These are phyloP conservation scores for Aphelenchoides fujianensis DNA, from an alignment of 1,140 invertebrate species.

Conservation along the genomic window DNA sequence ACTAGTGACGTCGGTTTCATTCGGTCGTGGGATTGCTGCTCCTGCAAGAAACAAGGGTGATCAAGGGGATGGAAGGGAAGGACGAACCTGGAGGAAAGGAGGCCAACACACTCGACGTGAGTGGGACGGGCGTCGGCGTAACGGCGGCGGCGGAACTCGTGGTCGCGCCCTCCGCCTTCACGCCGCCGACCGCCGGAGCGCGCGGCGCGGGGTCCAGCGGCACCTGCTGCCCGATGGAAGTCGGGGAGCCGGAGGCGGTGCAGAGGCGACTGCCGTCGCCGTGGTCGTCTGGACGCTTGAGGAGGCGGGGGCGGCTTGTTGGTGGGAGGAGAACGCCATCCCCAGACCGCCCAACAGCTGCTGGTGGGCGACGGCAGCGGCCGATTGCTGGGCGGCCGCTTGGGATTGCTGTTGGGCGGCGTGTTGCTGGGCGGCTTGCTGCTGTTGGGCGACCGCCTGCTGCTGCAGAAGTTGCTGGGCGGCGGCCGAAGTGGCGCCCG, in stretches of 20 bases:
- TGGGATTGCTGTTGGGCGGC: background rate
- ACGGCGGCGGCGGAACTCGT: background rate
- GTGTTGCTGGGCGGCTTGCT: background rate
- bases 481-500: no score
- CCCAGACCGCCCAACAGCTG: background rate
- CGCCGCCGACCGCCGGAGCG: background rate
- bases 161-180: background rate
- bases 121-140: background rate
- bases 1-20: conserved; percentile 21
- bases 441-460: no score
- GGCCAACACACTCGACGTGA: conserved; percentile 13
- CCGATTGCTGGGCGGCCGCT: background rate
- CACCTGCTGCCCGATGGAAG: conserved; percentile 2
- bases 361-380: no score
- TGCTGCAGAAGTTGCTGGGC: conserved; percentile 2
- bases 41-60: background rate
- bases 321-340: no score
- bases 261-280: background rate
- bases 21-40: conserved; percentile 12
- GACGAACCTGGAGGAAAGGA: conserved; percentile 1
- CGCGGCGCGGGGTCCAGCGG: conserved; percentile 17
- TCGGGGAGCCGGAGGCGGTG: background rate
- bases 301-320: background rate
- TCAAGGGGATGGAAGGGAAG: background rate
- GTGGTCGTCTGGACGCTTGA: background rate